Evolutionary conservation across 1,140 invertebrate genomes (phyloP), one percentile per base, ranked within the genome.

Genomic region (Sitodiplosis mosellana): DNA sequence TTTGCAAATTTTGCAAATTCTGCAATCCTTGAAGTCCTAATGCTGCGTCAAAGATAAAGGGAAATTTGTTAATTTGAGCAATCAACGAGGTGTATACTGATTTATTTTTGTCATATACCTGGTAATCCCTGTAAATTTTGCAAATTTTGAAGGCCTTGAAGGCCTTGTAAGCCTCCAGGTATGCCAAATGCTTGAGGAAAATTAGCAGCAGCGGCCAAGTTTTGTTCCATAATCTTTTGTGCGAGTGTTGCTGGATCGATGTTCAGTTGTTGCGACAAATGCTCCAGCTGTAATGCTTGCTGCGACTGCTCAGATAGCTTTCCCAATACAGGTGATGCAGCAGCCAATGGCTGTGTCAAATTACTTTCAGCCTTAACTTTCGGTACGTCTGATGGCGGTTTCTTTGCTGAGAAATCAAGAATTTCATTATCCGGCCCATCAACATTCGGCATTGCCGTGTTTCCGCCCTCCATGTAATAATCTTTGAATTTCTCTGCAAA

Each of bases 401-500:
- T 43, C 18, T 50, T 46, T 15, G 17, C 10, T 20, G 49, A 47
- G 46, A 50, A 50, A 37, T 50, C 49, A 2, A 50, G 20, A 43
- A 46, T 46, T 50, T 50, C 49, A 45, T 33, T 42, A 5, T 50
- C 49, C 18, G 21, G 10, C 15, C 44, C 21, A 11, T 27, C 44
- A n/a, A n/a, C n/a, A 10, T 27, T 27, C 27, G 27, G 10, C n/a
- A n/a, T n/a, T n/a, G n/a, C n/a, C 6, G 17, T 18, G 6, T 43
- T 18, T 12, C 36, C 44, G 5, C n/a, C 6, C 2, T 49, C 48
- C 17, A 49, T 15, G 61, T 86, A 87, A 57, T 87, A 83, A 55
- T 74, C 78, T 65, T 87, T 86, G 58, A 88, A 87, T 56, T 87
- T 82, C 66, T 91, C 83, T 27, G 87, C 87, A 68, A 91, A 92